Evolutionary conservation across 2,797 vertebrate species (phyloP).

Genomic region (Sebastolobus altivelis): DNA sequence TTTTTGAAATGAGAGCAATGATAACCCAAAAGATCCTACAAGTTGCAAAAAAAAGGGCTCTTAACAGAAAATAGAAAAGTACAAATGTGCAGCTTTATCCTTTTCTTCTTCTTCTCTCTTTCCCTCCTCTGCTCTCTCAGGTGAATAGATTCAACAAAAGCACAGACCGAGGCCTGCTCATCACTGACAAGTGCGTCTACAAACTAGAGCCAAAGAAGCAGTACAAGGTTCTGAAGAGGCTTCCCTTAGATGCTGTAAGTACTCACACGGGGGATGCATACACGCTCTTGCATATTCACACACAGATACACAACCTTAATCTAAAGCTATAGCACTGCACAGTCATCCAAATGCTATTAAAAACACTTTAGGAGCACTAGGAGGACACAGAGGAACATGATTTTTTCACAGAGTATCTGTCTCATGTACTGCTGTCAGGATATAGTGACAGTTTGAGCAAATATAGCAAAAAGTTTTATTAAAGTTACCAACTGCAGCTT

Average conservation of each 20-base stretch:
- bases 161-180: constrained; percentile 89
- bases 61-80: neutral
- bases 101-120: neutral
- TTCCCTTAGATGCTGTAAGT: constrained; percentile 89
- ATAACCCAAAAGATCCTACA: constrained; percentile 6
- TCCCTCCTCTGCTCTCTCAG: constrained; percentile 65
- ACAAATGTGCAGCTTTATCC: neutral
- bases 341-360: neutral
- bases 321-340: neutral
- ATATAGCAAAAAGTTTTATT: too few relatives aligned
- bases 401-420: too few relatives aligned
- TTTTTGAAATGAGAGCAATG: neutral
- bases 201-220: constrained; percentile 90
- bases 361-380: neutral
- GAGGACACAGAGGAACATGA: too few relatives aligned
- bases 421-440: too few relatives aligned
- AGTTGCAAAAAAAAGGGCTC: neutral
- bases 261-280: constrained; percentile 1
- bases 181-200: constrained; percentile 92
- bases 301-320: constrained; percentile 7
- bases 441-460: too few relatives aligned
- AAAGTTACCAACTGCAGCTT: too few relatives aligned
- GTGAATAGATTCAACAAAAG: constrained; percentile 91
- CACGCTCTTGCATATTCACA: neutral
- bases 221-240: constrained; percentile 88